Evolutionary conservation across 2,797 vertebrate species (phyloP), one percentile per base, ranked within the genome.

Genomic region (Miichthys miiuy): DNA sequence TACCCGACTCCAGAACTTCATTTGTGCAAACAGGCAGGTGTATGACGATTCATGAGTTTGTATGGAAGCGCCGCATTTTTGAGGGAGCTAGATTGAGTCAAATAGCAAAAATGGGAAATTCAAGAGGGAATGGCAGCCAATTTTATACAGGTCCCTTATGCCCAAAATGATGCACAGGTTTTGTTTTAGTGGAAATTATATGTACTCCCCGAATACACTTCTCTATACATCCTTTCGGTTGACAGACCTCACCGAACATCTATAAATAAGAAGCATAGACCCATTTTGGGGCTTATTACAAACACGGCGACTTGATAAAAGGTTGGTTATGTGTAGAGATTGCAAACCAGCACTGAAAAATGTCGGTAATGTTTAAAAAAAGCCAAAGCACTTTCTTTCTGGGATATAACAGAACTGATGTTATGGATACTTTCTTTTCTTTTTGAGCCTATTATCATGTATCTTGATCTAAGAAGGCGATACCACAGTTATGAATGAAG

Each of bases 121-220:
- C 42, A n/a, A 34, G 55, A 41, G 10, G 23, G 20, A 64, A 68
- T 38, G 65, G 62, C 27, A 69, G 68, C 17, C 72, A 66, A 56
- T 80, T 75, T 61, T 14, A 23, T 11, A n/a, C 17, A n/a, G n/a
- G 69, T 34, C 14, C 3, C 54, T 57, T 34, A 56, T 21, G 41
- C 52, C 23, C 27, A 8, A 41, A 25, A 68, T 62, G 72, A 85
- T 80, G 71, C 52, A 65, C n/a, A 68, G 17, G 55, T 58, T 79
- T 48, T 63, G 63, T 70, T 57, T 77, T 61, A 66, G 20, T 30
- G n/a, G 14, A 72, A 38, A 67, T 75, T 17, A 34, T 9, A 52
- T 13, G 21, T 30, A 18, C 44, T 55, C 41, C 51, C 46, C n/a
- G 0, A 11, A 63, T 38, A 46, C 38, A 20, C 30, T 14, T 27